Conservation (phyloP, 2,113 vertebrate genomes). For the Sceloporus undulatus region DNA sequence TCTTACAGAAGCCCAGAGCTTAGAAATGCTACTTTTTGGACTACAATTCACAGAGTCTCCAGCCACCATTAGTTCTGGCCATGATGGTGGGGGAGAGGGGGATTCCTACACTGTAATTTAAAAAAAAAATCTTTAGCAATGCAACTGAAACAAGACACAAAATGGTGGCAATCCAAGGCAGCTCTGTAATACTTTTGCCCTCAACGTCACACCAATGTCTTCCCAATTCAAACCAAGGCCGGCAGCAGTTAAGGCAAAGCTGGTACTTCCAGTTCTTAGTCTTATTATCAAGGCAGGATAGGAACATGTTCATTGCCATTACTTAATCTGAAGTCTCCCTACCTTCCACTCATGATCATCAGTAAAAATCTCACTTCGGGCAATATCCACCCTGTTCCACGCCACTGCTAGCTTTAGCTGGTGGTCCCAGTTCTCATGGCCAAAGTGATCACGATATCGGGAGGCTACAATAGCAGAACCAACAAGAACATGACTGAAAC, state of each 20-base stretch:
- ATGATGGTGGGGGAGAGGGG: too few relatives aligned
- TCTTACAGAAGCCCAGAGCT: neutral
- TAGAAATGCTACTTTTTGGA: too few relatives aligned
- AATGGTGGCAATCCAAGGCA: neutral
- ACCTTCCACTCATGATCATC: slow-evolving; percentile 94
- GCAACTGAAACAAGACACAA: neutral
- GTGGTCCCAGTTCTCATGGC: slow-evolving; percentile 84
- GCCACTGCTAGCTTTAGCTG: slow-evolving; percentile 94
- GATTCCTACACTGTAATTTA: too few relatives aligned
- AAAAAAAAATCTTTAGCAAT: too few relatives aligned
- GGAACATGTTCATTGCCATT: neutral
- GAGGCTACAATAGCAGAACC: slow-evolving; percentile 78
- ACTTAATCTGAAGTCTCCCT: neutral
- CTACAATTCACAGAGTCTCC: too few relatives aligned
- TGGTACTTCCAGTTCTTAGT: neutral
- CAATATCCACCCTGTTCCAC: slow-evolving; percentile 96
- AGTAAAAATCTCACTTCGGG: slow-evolving; percentile 91
- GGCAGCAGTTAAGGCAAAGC: neutral
- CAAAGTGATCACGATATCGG: slow-evolving; percentile 78
- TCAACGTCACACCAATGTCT: neutral
- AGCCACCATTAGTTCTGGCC: too few relatives aligned
- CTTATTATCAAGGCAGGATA: neutral
- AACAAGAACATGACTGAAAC: slow-evolving; percentile 2
- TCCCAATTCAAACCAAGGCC: neutral
- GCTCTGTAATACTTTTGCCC: neutral